A percentile compares a stretch with the other conserved stretches of the same genome.
Evolutionary conservation across 2,113 vertebrate genomes (phyloP).

Genomic region (Lethenteron reissneri): DNA sequence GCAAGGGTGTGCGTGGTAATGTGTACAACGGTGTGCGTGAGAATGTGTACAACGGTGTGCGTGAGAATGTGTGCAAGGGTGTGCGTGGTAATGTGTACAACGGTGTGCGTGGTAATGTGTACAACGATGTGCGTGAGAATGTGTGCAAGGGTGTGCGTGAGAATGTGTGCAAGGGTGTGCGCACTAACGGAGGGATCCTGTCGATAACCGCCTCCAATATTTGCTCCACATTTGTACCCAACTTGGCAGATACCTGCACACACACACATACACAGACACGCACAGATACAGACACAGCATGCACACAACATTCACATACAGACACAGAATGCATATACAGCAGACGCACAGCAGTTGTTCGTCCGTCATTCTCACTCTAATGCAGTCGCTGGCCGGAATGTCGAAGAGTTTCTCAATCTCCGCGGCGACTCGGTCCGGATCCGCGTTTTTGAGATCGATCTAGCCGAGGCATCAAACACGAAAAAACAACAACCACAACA

Average conservation of each 20-base stretch:
- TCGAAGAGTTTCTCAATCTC: neutral
- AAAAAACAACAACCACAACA: neutral
- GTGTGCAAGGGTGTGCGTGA: no score
- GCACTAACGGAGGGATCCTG: no score
- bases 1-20: no score
- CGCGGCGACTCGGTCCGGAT: neutral
- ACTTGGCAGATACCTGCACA: neutral
- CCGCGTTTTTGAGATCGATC: neutral
- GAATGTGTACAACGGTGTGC: no score
- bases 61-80: no score
- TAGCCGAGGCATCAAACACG: neutral
- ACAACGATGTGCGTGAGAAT: no score
- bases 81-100: no score
- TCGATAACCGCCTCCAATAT: no score
- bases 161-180: no score
- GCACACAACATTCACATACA: neutral
- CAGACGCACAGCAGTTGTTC: neutral
- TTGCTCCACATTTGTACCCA: neutral
- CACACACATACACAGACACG: slow-evolving; percentile 1
- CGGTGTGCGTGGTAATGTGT: no score
- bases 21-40: no score
- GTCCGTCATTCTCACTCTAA: neutral
- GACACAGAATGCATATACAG: neutral
- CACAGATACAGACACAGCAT: neutral
- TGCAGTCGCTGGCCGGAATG: neutral